Evolutionary conservation across 35 echinoderm and acorn worm genomes (phyloP).

Genomic region (Hemicentrotus pulcherrimus): DNA sequence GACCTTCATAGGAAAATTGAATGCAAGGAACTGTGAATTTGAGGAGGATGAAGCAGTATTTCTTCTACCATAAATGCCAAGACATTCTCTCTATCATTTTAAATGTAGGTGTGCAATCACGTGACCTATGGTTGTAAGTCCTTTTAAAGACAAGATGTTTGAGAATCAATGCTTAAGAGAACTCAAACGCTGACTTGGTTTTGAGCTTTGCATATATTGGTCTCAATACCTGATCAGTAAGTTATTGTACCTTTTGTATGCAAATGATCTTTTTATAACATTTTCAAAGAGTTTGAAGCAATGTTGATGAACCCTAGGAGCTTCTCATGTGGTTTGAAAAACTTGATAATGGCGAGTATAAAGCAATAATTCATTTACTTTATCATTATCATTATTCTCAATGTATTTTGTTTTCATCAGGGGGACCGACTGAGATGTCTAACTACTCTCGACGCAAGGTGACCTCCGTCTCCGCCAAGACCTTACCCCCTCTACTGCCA

Average conservation of each 20-base stretch:
- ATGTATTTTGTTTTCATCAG: background rate
- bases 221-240: background rate
- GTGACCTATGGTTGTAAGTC: background rate
- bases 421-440: constrained; percentile 27
- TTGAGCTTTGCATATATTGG: background rate
- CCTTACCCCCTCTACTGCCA: constrained; percentile 67
- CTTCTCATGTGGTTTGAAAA: background rate
- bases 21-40: too few relatives aligned
- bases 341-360: background rate
- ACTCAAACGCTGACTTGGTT: background rate
- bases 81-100: too few relatives aligned
- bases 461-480: constrained; percentile 74
- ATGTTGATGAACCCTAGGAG: background rate
- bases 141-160: background rate
- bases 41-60: too few relatives aligned
- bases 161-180: background rate
- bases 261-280: background rate
- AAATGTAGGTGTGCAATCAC: too few relatives aligned
- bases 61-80: too few relatives aligned
- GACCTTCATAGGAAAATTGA: too few relatives aligned
- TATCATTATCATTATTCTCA: background rate
- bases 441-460: constrained; percentile 57
- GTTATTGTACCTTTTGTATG: background rate
- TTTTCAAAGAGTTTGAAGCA: background rate
- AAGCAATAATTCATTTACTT: background rate